Percentiles rank a stretch among this genome's conserved stretches.
These are phyloP conservation scores for Orchesellides sinensis DNA, from an alignment of 2,888 invertebrate genomes.

Conservation along the genomic window DNA sequence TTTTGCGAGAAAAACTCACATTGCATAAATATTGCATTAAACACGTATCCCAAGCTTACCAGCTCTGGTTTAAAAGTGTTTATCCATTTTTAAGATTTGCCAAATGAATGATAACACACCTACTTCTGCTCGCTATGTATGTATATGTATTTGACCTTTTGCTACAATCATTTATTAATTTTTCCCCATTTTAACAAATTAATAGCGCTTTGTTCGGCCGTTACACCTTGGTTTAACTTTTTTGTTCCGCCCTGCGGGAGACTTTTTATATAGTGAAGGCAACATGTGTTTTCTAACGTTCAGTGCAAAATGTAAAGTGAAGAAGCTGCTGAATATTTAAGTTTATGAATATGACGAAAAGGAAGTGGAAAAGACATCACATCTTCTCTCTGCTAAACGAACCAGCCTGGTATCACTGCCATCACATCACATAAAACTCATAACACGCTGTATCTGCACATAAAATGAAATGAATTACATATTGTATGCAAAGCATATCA, in stretches of 20 bases:
- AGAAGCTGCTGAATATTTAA: slow-evolving; percentile 1
- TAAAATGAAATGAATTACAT: not conserved
- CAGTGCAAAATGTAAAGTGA: not conserved
- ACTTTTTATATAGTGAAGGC: not conserved
- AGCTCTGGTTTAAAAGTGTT: no score
- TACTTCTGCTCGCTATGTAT: no score
- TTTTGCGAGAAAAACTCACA: no score
- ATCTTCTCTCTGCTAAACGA: not conserved
- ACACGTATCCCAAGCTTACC: no score
- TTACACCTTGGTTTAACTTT: slow-evolving; percentile 7
- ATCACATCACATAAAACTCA: not conserved
- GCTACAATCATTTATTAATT: no score
- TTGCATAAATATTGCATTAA: no score
- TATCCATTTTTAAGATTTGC: no score
- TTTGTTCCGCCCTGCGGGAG: not conserved
- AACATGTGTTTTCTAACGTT: not conserved
- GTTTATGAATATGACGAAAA: slow-evolving; percentile 21
- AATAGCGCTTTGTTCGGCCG: slow-evolving; percentile 12
- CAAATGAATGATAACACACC: no score
- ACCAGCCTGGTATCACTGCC: not conserved
- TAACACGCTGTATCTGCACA: not conserved
- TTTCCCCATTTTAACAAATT: slow-evolving; percentile 6
- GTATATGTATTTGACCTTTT: no score
- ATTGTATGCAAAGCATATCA: not conserved
- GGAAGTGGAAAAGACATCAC: slow-evolving; percentile 20